Conservation (phyloP, 2,888 invertebrate species). For the Hofmannophila pseudospretella region DNA sequence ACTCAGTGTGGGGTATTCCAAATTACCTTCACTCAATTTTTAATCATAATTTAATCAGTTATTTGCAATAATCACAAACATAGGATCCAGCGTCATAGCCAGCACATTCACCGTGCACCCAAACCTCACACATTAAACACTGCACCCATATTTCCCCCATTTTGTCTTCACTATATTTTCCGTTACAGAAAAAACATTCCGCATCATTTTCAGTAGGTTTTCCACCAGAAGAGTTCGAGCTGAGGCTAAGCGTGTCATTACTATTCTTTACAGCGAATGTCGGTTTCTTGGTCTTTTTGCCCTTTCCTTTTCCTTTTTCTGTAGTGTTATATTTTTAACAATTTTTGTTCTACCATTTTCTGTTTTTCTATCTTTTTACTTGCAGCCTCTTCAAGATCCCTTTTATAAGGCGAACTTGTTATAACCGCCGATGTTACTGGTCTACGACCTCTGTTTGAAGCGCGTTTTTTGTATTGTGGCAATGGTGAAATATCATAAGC, state of each 20-base stretch:
- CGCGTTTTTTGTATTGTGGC: neutral
- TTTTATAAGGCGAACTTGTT: conserved; percentile 2
- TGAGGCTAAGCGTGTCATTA: no score
- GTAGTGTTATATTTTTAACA: neutral
- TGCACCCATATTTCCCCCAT: conserved; percentile 1
- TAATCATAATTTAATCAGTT: no score
- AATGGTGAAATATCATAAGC: neutral
- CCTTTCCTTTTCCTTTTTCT: neutral
- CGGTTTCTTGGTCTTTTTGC: neutral
- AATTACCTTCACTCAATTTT: no score
- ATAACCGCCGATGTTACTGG: conserved; percentile 1
- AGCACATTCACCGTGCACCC: conserved; percentile 5
- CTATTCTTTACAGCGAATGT: neutral
- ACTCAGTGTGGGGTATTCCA: no score
- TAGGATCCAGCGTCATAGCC: conserved; percentile 5
- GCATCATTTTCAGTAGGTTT: neutral
- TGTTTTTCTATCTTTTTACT: neutral
- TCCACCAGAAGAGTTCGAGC: neutral
- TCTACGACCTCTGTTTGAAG: neutral
- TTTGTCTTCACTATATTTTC: neutral
- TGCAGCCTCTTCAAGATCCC: conserved; percentile 1
- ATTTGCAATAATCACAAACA: conserved; percentile 4
- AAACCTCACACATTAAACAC: conserved; percentile 1
- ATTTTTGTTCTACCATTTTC: neutral
- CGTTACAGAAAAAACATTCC: neutral